Base-by-base conservation (phyloP, 1,140 invertebrate genomes). In the Heliconius congener region DNA sequence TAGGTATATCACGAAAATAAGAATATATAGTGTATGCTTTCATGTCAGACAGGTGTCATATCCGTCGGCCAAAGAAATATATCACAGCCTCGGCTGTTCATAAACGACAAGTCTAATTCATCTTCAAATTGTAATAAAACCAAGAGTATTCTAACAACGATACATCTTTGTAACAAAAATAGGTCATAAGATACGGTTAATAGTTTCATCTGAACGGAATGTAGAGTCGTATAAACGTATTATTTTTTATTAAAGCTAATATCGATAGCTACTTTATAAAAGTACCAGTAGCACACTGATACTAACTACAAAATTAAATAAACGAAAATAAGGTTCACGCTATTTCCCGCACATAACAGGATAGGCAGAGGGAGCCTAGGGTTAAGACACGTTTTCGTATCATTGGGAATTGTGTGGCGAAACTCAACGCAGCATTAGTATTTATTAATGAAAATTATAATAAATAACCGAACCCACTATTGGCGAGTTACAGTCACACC, bases 21-120 rank as follows among this genome's bases (percentile, higher is more conserved):
- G 83, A 86, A 92, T 90, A 90, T 91, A 88, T 87, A 91, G 86
- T 87, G 87, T 90, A 87, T 91, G 88, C 89, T 90, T 85, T 90
- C 83, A 77, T 83, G 83, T 87, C 83, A 88, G 88, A 91, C 89
- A 93, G 89, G 87, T 90, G 90, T 91, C 90, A 86, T 89, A 87
- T 78, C 79, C 86, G 83, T 88, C 86, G 85, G 80, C 86, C 82
- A 80, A 82, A 84, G 86, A 88, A 90, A 91, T 91, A 88, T 90
- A 90, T 91, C 87, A 90, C 79, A 81, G 83, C 70, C 74, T 76
- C 76, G 80, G 84, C 84, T 92, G 88, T 83, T 88, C 84, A 81
- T 77, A 88, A 87, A 87, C 84, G 86, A 87, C 81, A 80, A 90
- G n/a, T 66, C 23, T 27, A 66, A 66, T 30, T 30, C 27, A 66